These are phyloP conservation scores for Battus philenor DNA, from an alignment of 1,140 invertebrate species.

Conservation along the genomic window DNA sequence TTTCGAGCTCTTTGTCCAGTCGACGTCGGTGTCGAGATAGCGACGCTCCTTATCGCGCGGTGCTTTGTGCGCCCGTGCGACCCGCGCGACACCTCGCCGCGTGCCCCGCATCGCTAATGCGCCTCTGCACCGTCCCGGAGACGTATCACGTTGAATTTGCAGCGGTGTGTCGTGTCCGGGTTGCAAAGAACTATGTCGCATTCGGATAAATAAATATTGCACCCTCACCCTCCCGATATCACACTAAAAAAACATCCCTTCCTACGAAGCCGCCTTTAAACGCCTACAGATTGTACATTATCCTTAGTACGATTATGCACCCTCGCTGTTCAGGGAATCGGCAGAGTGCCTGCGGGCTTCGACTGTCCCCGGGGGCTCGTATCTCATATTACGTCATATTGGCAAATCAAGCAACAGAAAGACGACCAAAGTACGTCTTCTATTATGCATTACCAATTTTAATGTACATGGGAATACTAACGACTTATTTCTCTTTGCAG, in stretches of 20 bases:
- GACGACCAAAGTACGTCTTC: slow-evolving; percentile 27
- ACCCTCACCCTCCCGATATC: slow-evolving; percentile 71
- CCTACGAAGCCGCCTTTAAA: slow-evolving; percentile 72
- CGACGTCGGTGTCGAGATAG: slow-evolving; percentile 43
- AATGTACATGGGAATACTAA: slow-evolving; percentile 31
- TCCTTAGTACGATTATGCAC: slow-evolving; percentile 75
- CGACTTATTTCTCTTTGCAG: slow-evolving; percentile 55
- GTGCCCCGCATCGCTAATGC: slow-evolving; percentile 62
- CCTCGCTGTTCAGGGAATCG: slow-evolving; percentile 70
- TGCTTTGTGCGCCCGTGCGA: slow-evolving; percentile 51
- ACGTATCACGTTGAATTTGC: slow-evolving; percentile 57
- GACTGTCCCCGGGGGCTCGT: slow-evolving; percentile 57
- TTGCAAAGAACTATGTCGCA: slow-evolving; percentile 61
- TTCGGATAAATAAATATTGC: slow-evolving; percentile 74
- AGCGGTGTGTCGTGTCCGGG: slow-evolving; percentile 48
- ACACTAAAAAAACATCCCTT: slow-evolving; percentile 75
- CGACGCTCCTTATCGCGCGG: slow-evolving; percentile 57
- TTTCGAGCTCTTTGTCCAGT: slow-evolving; percentile 58
- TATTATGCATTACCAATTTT: slow-evolving; percentile 21
- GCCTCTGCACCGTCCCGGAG: slow-evolving; percentile 33
- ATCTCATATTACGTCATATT: slow-evolving; percentile 71
- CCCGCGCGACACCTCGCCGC: slow-evolving; percentile 40
- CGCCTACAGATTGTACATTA: slow-evolving; percentile 76
- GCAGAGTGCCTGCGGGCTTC: slow-evolving; percentile 59
- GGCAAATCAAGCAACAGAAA: slow-evolving; percentile 48